Conservation (phyloP, 2,888 invertebrate species). For the Drosophila prolongata region DNA sequence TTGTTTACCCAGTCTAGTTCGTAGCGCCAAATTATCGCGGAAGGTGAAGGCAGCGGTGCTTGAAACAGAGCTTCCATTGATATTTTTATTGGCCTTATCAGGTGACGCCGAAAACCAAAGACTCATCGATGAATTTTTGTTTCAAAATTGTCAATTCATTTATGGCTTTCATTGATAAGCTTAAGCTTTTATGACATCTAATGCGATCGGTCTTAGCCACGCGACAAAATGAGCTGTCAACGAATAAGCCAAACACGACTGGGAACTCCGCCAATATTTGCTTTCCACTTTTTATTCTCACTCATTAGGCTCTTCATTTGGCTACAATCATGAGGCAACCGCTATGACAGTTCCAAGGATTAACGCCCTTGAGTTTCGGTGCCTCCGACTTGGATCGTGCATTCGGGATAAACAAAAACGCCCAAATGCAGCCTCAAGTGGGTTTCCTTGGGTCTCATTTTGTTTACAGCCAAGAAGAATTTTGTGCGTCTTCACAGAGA, state of each 20-base stretch:
- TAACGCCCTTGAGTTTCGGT: constrained; percentile 15
- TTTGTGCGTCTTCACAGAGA: too few relatives aligned
- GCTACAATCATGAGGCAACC: not conserved
- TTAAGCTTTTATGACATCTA: constrained; percentile 17
- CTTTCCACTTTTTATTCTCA: constrained; percentile 30
- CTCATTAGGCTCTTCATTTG: constrained; percentile 6
- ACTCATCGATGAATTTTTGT: constrained; percentile 5
- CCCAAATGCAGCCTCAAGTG: constrained; percentile 33
- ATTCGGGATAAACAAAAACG: constrained; percentile 26
- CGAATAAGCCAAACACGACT: constrained; percentile 26
- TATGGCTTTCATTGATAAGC: constrained; percentile 21
- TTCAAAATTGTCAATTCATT: constrained; percentile 7
- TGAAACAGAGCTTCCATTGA: constrained; percentile 27
- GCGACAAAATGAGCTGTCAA: constrained; percentile 34
- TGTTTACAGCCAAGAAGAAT: constrained; percentile 26
- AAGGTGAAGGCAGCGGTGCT: not conserved
- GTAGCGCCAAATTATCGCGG: constrained; percentile 6
- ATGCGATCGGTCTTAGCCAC: constrained; percentile 39
- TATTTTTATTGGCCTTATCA: constrained; percentile 38
- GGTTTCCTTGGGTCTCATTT: constrained; percentile 28
- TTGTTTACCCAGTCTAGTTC: constrained; percentile 10
- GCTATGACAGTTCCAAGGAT: constrained; percentile 11
- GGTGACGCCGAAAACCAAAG: constrained; percentile 10
- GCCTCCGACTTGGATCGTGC: constrained; percentile 1
- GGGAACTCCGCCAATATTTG: constrained; percentile 33